phyloP scores from a whole-genome alignment of 2,888 invertebrate species.

The Dicyrtoma fusca region DNA sequence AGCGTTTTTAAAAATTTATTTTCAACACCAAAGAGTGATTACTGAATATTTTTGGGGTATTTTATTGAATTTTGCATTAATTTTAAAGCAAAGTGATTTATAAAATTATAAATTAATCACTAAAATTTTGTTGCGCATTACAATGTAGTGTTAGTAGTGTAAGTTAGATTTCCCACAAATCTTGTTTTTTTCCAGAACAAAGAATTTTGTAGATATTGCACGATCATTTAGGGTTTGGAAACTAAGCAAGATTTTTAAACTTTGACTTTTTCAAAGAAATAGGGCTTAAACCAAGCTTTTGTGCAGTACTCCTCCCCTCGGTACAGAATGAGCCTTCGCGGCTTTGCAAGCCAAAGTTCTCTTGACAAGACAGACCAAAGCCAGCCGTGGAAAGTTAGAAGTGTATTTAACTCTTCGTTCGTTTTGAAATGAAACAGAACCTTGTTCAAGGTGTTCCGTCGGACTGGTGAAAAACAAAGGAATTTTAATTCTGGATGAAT shows the following conservation, averaged over 20 bases:
- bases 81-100: no score
- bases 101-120: no score
- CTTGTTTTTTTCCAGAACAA: no score
- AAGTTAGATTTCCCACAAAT: no score
- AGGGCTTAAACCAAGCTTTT: conserved; percentile 15
- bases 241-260: background rate
- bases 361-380: conserved; percentile 11
- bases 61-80: no score
- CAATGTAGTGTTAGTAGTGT: no score
- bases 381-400: conserved; percentile 13
- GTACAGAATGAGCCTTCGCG: conserved; percentile 12
- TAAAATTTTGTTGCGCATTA: no score
- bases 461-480: conserved; percentile 18
- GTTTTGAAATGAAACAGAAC: conserved; percentile 16
- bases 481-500: conserved; percentile 18
- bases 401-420: background rate
- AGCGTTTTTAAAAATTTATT: no score
- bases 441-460: conserved; percentile 21
- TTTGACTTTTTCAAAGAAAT: conserved; percentile 23
- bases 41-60: no score
- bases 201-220: no score
- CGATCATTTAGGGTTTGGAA: no score
- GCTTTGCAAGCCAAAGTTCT: conserved; percentile 24
- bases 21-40: no score
- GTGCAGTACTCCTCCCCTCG: conserved; percentile 27